Evolutionary conservation across 2,888 invertebrate genomes (phyloP), one percentile per base, ranked within the genome.

Genomic region (Bellardia pandia): DNA sequence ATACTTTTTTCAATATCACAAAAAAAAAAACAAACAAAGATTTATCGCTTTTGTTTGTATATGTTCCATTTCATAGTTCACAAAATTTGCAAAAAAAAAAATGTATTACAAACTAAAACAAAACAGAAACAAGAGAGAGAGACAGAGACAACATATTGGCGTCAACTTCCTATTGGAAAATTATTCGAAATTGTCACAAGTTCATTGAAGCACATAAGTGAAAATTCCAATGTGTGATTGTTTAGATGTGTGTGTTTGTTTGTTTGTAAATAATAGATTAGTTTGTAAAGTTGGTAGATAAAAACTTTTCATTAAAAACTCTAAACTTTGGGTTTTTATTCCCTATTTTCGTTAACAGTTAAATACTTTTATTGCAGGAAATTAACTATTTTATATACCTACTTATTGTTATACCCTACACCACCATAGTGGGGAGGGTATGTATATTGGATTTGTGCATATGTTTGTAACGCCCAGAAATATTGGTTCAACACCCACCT

Each of bases 141-240:
- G 7, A 37, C 56, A 45, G 37, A 69, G 51, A 16, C 77, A 66
- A 69, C 83, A 83, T 83, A 76, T 78, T 84, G 84, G 84, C 84
- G 72, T 74, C 84, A 51, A 72, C 58, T 78, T 78, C 58, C 66
- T 78, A 60, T 74, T 84, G 66, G 51, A 66, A 77, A 72, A 51
- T 84, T 60, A 58, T 84, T 72, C 74, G 23, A 85, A 79, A 79
- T 68, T 79, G 66, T 53, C 60, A 68, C 74, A 78, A 79, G 68
- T 74, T 74, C 78, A 60, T 79, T 79, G 74, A 42, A 74, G 78
- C 74, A 74, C n/a, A 68, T 74, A 68, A 78, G 74, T 37, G 60
- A 68, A 79, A 78, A 79, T 74, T 23, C 78, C 58, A 79, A 42
- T 79, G 58, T 40, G 40, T n/a, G 37, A 56, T 53, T 72, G 40